Evolutionary conservation across 2,888 invertebrate genomes (phyloP).

Genomic region (Drosophila infuscata): DNA sequence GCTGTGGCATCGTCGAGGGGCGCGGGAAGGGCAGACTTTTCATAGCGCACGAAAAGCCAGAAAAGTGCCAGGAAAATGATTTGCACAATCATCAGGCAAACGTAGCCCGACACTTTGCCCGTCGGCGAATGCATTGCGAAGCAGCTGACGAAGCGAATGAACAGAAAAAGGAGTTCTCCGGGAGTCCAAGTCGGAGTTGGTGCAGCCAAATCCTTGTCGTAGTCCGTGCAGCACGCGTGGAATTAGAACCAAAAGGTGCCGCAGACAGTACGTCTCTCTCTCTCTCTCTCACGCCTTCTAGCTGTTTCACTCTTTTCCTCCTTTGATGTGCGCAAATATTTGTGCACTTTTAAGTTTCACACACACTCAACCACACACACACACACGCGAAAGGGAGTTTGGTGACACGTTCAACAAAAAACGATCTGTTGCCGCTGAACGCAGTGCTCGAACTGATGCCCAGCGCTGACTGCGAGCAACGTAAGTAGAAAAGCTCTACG

Average conservation of each 20-base stretch:
- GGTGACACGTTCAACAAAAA: slow-evolving; percentile 12
- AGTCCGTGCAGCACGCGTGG: slow-evolving; percentile 72
- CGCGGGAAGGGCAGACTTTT: slow-evolving; percentile 82
- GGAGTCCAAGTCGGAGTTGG: slow-evolving; percentile 35
- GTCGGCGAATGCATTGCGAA: slow-evolving; percentile 83
- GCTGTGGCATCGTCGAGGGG: slow-evolving; percentile 32
- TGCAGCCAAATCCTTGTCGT: slow-evolving; percentile 60
- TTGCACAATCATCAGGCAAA: slow-evolving; percentile 86
- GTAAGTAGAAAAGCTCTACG: slow-evolving; percentile 67
- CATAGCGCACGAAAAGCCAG: slow-evolving; percentile 86
- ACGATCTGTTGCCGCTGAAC: slow-evolving; percentile 74
- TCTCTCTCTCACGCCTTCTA: neutral
- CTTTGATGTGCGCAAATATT: slow-evolving; percentile 49
- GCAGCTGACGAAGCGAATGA: slow-evolving; percentile 7
- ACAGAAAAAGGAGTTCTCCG: slow-evolving; percentile 7
- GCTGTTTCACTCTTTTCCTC: slow-evolving; percentile 4
- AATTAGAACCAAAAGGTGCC: slow-evolving; percentile 63
- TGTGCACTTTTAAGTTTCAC: slow-evolving; percentile 40
- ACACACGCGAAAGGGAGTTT: neutral
- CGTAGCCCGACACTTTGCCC: slow-evolving; percentile 84
- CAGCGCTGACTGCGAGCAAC: slow-evolving; percentile 47
- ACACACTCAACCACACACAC: slow-evolving; percentile 13
- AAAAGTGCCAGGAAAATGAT: slow-evolving; percentile 86
- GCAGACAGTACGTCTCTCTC: slow-evolving; percentile 44
- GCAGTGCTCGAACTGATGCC: slow-evolving; percentile 73